phyloP scores from a whole-genome alignment of 2,888 invertebrate genomes.

The Dione vanillae region DNA sequence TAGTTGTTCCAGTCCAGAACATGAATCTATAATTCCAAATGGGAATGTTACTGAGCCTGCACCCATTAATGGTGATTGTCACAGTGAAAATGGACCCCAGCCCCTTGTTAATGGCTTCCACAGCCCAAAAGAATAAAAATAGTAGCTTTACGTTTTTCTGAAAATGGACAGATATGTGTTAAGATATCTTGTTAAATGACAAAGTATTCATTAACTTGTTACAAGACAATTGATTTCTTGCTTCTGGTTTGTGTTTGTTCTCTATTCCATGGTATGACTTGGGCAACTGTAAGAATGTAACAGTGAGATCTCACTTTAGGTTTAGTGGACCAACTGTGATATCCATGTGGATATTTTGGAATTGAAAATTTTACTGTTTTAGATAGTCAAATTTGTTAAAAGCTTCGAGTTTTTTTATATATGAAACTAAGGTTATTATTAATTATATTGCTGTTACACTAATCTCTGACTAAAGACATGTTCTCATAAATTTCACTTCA shows the following conservation, averaged over 20 bases:
- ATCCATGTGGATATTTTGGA: constrained; percentile 65
- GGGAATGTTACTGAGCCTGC: constrained; percentile 43
- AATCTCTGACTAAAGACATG: not conserved
- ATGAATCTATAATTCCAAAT: constrained; percentile 50
- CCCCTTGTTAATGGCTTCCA: constrained; percentile 75
- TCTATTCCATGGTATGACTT: constrained; percentile 11
- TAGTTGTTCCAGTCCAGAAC: constrained; percentile 67
- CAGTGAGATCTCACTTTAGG: constrained; percentile 69
- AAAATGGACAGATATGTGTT: not conserved
- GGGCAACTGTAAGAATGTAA: constrained; percentile 63
- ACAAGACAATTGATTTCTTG: constrained; percentile 17
- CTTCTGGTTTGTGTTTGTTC: not conserved
- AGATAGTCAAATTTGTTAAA: constrained; percentile 30
- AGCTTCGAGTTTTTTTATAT: constrained; percentile 12
- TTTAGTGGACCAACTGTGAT: constrained; percentile 65
- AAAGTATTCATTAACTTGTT: constrained; percentile 14
- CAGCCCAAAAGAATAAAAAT: constrained; percentile 53
- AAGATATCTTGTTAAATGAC: constrained; percentile 2
- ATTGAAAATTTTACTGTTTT: constrained; percentile 35
- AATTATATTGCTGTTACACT: not conserved
- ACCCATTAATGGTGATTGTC: constrained; percentile 47
- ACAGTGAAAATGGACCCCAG: constrained; percentile 53
- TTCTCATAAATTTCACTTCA: not conserved
- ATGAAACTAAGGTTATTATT: not conserved
- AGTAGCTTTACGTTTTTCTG: not conserved